Conservation (phyloP, 2,888 invertebrate species). For the Chouioia cunea region DNA sequence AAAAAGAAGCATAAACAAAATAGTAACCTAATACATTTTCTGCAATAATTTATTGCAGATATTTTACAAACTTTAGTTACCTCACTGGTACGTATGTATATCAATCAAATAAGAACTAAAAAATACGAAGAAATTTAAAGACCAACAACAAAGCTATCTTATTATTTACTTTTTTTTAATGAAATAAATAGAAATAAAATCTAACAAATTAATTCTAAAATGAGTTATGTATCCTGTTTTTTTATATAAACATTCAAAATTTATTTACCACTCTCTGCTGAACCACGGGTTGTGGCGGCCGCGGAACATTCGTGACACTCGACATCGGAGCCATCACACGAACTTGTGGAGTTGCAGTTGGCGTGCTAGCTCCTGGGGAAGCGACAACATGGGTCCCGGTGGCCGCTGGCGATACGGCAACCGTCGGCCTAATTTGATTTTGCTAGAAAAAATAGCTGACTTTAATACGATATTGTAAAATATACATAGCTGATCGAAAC, state of each 20-base stretch:
- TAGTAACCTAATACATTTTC: too few relatives aligned
- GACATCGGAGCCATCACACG: constrained; percentile 73
- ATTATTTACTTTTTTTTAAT: constrained; percentile 35
- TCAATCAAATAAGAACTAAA: neutral
- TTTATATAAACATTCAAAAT: too few relatives aligned
- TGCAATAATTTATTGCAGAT: too few relatives aligned
- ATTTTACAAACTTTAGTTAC: too few relatives aligned
- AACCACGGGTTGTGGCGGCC: constrained; percentile 71
- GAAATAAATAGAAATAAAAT: neutral
- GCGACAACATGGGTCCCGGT: constrained; percentile 44
- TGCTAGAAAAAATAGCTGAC: constrained; percentile 61
- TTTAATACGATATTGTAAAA: constrained; percentile 12
- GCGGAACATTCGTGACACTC: constrained; percentile 67
- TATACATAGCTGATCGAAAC: too few relatives aligned
- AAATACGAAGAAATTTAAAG: neutral
- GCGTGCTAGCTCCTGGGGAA: constrained; percentile 49
- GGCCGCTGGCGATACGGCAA: constrained; percentile 61
- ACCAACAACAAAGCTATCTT: too few relatives aligned
- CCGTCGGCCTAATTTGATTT: constrained; percentile 72
- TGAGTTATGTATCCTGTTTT: too few relatives aligned
- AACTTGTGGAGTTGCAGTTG: constrained; percentile 73
- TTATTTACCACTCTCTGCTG: constrained; percentile 72
- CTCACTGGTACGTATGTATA: too few relatives aligned
- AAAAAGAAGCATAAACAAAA: too few relatives aligned
- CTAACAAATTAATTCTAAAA: neutral